A percentile compares a stretch with the other conserved stretches of the same genome.
Conservation (phyloP, 2,888 invertebrate genomes). For the Formica aserva region DNA sequence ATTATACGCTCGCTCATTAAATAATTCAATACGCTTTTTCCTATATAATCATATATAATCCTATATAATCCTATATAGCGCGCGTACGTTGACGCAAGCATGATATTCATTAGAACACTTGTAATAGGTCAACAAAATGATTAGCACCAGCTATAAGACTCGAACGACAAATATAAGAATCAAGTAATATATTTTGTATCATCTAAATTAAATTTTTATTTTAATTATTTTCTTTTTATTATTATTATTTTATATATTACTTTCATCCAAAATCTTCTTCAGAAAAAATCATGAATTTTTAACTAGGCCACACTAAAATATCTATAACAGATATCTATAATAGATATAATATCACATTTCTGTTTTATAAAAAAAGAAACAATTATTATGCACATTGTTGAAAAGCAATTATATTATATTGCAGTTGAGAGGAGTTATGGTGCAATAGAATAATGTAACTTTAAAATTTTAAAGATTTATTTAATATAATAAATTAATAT, state of each 20-base stretch:
- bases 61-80: no score
- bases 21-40: not conserved
- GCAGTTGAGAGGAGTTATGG: not conserved
- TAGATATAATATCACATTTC: not conserved
- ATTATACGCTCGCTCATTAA: constrained; percentile 5
- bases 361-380: not conserved
- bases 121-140: constrained; percentile 69
- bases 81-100: constrained; percentile 37
- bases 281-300: not conserved
- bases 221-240: not conserved
- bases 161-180: constrained; percentile 10
- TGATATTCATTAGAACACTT: constrained; percentile 59
- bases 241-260: not conserved
- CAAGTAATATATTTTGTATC: not conserved
- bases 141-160: constrained; percentile 54
- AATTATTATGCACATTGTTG: not conserved
- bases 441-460: not conserved
- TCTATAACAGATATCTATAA: not conserved
- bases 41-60: not conserved
- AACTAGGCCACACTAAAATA: not conserved
- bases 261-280: not conserved
- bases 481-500: not conserved
- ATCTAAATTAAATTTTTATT: constrained; percentile 10
- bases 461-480: not conserved
- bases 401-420: not conserved